Evolutionary conservation across 2,888 invertebrate species (phyloP).

Genomic region (Parascotia fuliginaria): DNA sequence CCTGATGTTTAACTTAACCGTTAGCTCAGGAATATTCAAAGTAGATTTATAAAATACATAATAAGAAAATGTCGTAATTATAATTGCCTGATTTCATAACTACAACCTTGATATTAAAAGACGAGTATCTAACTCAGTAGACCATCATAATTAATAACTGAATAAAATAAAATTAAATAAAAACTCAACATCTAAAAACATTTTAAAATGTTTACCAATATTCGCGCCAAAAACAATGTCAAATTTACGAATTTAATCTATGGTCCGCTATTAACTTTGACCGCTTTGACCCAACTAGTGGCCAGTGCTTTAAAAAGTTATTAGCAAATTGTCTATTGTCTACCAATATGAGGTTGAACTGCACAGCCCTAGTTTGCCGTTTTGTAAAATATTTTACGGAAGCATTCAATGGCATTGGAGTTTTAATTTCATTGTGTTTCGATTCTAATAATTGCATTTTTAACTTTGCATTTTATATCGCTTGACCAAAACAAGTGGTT

Average conservation of each 20-base stretch:
- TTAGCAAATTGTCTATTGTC: conserved; percentile 63
- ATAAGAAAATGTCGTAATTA: too few species aligned
- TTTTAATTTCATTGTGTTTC: background rate
- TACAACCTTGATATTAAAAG: too few species aligned
- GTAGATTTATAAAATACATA: too few species aligned
- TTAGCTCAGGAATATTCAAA: too few species aligned
- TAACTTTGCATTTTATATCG: background rate
- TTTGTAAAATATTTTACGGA: conserved; percentile 14
- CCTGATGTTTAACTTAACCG: too few species aligned
- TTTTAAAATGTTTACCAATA: background rate
- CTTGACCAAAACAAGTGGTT: conserved; percentile 22
- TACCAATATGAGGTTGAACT: conserved; percentile 54
- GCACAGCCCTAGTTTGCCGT: conserved; percentile 22
- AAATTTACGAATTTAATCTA: conserved; percentile 34
- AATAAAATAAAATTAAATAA: too few species aligned
- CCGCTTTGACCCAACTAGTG: conserved; percentile 45
- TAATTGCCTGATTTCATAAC: too few species aligned
- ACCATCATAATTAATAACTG: too few species aligned
- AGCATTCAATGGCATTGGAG: conserved; percentile 7
- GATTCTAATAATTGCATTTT: conserved; percentile 5
- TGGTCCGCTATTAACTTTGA: conserved; percentile 40
- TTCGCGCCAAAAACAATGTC: conserved; percentile 14
- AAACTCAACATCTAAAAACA: background rate
- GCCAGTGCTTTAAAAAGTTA: conserved; percentile 47
- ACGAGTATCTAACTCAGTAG: too few species aligned